Base-by-base conservation (phyloP, 2,797 vertebrate species). In the Acridotheres tristis region DNA sequence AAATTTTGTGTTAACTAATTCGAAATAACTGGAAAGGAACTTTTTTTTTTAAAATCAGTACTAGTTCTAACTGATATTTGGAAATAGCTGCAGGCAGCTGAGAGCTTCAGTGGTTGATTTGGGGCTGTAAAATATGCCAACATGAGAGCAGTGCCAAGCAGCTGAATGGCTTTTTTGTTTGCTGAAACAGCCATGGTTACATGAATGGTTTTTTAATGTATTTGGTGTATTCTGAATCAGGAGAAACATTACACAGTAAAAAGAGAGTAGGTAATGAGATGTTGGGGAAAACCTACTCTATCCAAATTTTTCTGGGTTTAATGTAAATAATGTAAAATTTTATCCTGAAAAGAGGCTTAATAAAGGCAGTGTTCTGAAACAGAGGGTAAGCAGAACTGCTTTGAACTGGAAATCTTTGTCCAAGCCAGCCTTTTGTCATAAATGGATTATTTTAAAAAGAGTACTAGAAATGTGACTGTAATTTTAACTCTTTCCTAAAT, bases 161-260 rank as follows among this genome's bases (percentile, higher is more conserved):
- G 61, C 2, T 96, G 92, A 90, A 92, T 72, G 75, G 73, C 75
- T 75, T 93, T 93, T 96, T 90, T 89, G 93, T 96, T 96, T 90
- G 82, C 68, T 4, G 3, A 87, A 93, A 73, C 9, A 87, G 38
- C 83, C 75, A 23, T 58, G 58, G 86, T 74, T 83, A 91, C 86
- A 83, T 14, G 7, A 77, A 62, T 66, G 50, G 45, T 61, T 89
- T 87, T 93, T 72, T 54, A 89, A 85, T 57, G 26, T 59, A 85
- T 73, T 91, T 55, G 45, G 40, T 72, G 13, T 58, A 59, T 89
- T 88, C 58, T 65, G 61, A 77, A 50, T 54, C 54, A 75, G 58
- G 77, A 83, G 19, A 91, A 22, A 79, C 7, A 26, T 74, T 59
- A n/a, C 27, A 30, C 40, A 72, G 12, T 17, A 45, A 40, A 89